Evolutionary conservation across 2,888 invertebrate genomes (phyloP).

Genomic region (Pristionchus fissidentatus): DNA sequence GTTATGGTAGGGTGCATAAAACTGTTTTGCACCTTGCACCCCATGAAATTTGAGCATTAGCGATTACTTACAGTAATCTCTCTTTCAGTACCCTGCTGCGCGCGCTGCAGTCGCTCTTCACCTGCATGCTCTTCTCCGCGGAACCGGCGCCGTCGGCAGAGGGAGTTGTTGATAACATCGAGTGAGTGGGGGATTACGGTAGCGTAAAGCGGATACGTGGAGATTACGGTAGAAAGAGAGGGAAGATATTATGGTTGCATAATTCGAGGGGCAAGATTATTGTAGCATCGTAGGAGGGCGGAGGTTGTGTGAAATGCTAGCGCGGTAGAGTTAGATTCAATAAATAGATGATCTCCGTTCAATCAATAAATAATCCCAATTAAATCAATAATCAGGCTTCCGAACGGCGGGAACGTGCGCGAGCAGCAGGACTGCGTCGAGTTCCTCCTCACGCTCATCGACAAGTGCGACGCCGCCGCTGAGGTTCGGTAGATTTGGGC

Average conservation of each 20-base stretch:
- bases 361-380: background rate
- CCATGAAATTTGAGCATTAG: no score
- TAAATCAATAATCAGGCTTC: background rate
- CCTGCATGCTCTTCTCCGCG: background rate
- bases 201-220: background rate
- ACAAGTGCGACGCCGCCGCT: conserved; percentile 31
- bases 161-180: background rate
- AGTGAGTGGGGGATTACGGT: conserved; percentile 2
- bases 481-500: conserved; percentile 37
- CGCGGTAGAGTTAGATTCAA: background rate
- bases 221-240: background rate
- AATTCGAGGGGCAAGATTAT: background rate
- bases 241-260: no score
- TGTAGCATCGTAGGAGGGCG: background rate
- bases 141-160: background rate
- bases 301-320: background rate
- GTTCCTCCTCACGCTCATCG: conserved; percentile 35
- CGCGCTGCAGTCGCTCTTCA: background rate
- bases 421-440: conserved; percentile 45
- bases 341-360: background rate
- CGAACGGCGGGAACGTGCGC: conserved; percentile 6
- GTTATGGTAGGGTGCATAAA: no score
- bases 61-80: background rate
- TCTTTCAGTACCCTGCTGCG: background rate
- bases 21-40: no score